A percentile compares a stretch with the other conserved stretches of the same genome.
phyloP scores from a whole-genome alignment of 2,888 invertebrate species.

The Thera obeliscata region DNA sequence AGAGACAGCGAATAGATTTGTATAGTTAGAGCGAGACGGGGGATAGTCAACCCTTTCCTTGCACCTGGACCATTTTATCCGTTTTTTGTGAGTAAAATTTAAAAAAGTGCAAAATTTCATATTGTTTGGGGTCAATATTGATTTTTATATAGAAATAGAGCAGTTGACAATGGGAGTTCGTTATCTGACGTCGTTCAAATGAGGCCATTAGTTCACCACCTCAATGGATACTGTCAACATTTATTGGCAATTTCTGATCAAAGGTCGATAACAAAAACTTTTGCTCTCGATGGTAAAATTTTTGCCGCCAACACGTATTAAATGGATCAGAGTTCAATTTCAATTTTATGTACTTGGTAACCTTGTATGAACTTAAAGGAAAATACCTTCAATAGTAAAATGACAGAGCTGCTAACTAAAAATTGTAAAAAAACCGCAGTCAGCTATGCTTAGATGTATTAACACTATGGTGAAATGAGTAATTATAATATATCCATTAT shows the following conservation, averaged over 20 bases:
- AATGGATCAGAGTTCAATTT: no score
- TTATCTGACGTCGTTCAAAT: slow-evolving; percentile 69
- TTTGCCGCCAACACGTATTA: not conserved
- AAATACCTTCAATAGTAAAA: no score
- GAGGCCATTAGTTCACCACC: slow-evolving; percentile 69
- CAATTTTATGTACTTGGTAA: no score
- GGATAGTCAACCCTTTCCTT: slow-evolving; percentile 71
- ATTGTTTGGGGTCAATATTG: slow-evolving; percentile 80
- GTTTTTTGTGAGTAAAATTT: slow-evolving; percentile 71
- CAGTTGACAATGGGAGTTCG: slow-evolving; percentile 70
- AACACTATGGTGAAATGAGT: no score
- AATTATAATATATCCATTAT: not conserved
- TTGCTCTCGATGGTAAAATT: not conserved
- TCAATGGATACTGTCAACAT: slow-evolving; percentile 50
- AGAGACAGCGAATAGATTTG: slow-evolving; percentile 47
- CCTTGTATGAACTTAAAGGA: no score
- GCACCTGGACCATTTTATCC: slow-evolving; percentile 75
- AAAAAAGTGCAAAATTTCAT: slow-evolving; percentile 80
- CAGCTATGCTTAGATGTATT: no score
- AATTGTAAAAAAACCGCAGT: no score
- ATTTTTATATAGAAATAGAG: slow-evolving; percentile 70
- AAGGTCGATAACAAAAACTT: slow-evolving; percentile 18
- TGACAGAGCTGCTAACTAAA: no score
- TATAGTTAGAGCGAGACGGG: slow-evolving; percentile 53
- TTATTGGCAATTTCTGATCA: slow-evolving; percentile 31